Percentiles rank a stretch among this genome's conserved stretches.
Evolutionary conservation across 1,140 invertebrate genomes (phyloP).

Genomic region (Ceratina calcarata): DNA sequence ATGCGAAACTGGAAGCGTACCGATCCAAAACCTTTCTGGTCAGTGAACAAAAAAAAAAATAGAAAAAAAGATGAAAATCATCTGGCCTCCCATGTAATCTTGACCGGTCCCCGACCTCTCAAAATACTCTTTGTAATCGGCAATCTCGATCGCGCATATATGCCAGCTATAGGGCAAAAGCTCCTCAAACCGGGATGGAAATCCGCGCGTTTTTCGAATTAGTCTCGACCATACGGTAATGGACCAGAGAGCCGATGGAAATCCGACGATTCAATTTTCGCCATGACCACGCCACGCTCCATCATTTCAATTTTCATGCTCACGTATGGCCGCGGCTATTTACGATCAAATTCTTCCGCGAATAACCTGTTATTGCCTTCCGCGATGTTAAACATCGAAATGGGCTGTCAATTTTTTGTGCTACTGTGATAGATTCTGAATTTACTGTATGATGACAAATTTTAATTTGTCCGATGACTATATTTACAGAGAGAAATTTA

Average conservation of each 20-base stretch:
- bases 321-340: slow-evolving; percentile 15
- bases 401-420: not conserved
- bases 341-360: slow-evolving; percentile 5
- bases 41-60: too few species aligned
- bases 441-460: not conserved
- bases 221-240: slow-evolving; percentile 7
- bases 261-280: slow-evolving; percentile 46
- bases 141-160: slow-evolving; percentile 16
- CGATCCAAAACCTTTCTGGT: not conserved
- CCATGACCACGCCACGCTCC: not conserved
- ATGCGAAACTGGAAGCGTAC: not conserved
- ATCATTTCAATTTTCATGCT: slow-evolving; percentile 26
- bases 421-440: not conserved
- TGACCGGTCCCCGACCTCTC: not conserved
- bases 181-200: not conserved
- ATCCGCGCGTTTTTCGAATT: slow-evolving; percentile 34
- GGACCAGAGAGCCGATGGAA: slow-evolving; percentile 11
- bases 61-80: slow-evolving; percentile 22
- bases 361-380: not conserved
- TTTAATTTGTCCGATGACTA: not conserved
- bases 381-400: not conserved
- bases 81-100: slow-evolving; percentile 11
- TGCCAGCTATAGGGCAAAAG: not conserved
- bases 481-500: too few species aligned
- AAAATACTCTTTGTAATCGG: slow-evolving; percentile 24